Conservation (phyloP, 2,797 vertebrate species). For the Arvicola amphibius region DNA sequence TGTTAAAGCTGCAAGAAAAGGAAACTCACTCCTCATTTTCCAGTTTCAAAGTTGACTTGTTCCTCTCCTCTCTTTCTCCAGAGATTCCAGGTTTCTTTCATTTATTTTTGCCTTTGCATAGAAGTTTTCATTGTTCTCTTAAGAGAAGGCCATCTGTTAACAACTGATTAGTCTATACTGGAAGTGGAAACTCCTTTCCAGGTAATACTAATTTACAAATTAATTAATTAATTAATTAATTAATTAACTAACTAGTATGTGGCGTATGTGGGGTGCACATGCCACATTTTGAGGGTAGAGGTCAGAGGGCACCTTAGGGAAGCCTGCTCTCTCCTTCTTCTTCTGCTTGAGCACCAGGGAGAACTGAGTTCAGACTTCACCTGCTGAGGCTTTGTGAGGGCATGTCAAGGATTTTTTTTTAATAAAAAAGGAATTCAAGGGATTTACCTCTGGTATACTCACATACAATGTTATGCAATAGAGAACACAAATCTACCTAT, state of each 20-base stretch:
- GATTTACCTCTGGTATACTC: neutral
- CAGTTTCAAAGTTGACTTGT: neutral
- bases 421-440: neutral
- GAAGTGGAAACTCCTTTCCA: constrained; percentile 19
- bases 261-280: neutral
- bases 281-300: neutral
- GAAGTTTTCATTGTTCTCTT: constrained; percentile 37
- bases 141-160: neutral
- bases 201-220: neutral
- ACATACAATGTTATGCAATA: neutral
- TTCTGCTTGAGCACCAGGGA: neutral
- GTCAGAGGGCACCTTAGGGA: too few relatives aligned
- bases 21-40: neutral
- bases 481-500: constrained; percentile 17
- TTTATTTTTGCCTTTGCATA: neutral
- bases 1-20: neutral
- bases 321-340: neutral
- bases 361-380: neutral
- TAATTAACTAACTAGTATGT: neutral
- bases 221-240: neutral
- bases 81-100: constrained; percentile 9
- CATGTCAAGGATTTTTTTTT: constrained; percentile 15
- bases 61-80: neutral
- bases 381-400: neutral
- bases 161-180: neutral